Base-by-base conservation (phyloP, 1,140 invertebrate genomes). In the Lepidurus apus region DNA sequence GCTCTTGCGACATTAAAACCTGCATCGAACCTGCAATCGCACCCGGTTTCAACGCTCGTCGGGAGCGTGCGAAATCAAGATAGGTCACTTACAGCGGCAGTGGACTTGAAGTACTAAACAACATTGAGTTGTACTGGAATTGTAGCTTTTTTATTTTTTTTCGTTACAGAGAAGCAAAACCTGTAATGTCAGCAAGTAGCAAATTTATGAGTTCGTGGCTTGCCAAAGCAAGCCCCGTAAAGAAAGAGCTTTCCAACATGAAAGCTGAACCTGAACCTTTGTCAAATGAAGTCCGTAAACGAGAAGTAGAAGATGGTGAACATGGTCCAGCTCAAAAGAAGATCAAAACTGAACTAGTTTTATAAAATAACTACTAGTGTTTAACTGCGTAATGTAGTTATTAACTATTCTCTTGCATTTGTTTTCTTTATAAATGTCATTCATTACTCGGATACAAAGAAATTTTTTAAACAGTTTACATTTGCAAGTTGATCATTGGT, bases 51-150 rank as follows among this genome's bases (percentile, higher is more conserved):
- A 1, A 89, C 86, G 75, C 79, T 85, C 75, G 93, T 95, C 0
- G 93, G 93, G 83, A 92, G 91, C 83, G 90, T 91, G 1, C 85
- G 88, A 65, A 89, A 92, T 83, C 92, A 93, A 85, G 88, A 88
- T 78, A 82, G 85, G n/a, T 86, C 91, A 78, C 92, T 92, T 81
- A 90, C 90, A 79, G 89, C 89, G 81, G 88, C 87, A 6, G 80
- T 85, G 43, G 83, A 85, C 73, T 81, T 83, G 13, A 82, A 83
- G 83, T 85, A 84, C 24, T 53, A 73, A 10, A 43, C 75, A n/a
- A n/a, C 24, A 8, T 44, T n/a, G 42, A 75, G n/a, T 26, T 44
- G 34, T 7, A 21, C 7, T 34, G 5, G 34, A 75, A 4, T 34
- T 75, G 17, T 75, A 75, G 4, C 17, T 34, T 42, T 13, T 34